A percentile compares a stretch with the other conserved stretches of the same genome.
These are phyloP conservation scores for Ptychoptera albimana DNA, from an alignment of 2,888 invertebrate species.

Conservation along the genomic window DNA sequence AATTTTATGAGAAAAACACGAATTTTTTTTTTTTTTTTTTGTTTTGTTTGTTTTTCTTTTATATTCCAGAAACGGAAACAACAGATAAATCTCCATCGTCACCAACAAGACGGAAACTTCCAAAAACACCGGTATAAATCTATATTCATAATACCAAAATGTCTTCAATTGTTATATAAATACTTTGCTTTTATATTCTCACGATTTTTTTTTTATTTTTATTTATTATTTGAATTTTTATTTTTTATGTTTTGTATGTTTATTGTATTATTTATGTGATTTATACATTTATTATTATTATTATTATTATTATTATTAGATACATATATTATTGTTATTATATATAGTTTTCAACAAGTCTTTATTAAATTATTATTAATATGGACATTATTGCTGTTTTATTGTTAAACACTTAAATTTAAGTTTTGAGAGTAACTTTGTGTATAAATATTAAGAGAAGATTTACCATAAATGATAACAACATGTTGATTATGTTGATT, in stretches of 20 bases:
- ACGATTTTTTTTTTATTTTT: too few relatives aligned
- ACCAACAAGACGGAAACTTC: conserved; percentile 85
- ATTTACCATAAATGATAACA: too few relatives aligned
- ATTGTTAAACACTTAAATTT: too few relatives aligned
- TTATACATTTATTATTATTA: not conserved
- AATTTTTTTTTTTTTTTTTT: not conserved
- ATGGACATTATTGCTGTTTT: too few relatives aligned
- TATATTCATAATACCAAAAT: not conserved
- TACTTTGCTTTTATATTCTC: too few relatives aligned
- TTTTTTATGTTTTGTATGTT: not conserved
- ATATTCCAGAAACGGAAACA: conserved; percentile 55
- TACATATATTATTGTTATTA: too few relatives aligned
- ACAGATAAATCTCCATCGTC: conserved; percentile 72
- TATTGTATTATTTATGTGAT: not conserved
- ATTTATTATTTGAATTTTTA: not conserved
- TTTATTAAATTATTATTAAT: too few relatives aligned
- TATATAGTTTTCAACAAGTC: too few relatives aligned
- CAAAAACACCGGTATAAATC: conserved; percentile 93
- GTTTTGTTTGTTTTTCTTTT: not conserved
- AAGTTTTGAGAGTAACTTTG: too few relatives aligned
- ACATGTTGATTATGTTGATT: too few relatives aligned
- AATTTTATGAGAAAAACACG: not conserved
- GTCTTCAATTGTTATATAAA: too few relatives aligned
- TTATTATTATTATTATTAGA: not conserved
- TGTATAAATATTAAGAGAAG: too few relatives aligned